These are phyloP conservation scores for Ooceraea biroi DNA, from an alignment of 1,140 invertebrate genomes.

Conservation along the genomic window DNA sequence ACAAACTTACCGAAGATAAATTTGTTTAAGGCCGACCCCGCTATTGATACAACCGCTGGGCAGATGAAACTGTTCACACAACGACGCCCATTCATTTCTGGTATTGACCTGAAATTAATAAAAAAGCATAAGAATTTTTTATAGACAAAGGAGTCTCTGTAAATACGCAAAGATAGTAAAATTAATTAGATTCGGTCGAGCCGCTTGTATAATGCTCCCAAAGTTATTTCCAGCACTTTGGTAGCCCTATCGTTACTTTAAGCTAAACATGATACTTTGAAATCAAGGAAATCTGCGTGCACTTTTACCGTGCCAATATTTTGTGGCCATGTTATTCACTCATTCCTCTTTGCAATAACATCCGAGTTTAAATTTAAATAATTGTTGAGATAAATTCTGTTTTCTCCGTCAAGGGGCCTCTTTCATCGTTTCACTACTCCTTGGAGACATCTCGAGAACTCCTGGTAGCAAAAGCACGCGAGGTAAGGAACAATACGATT, in stretches of 20 bases:
- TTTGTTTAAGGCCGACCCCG: constrained; percentile 94
- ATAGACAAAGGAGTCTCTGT: background rate
- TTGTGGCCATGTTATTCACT: background rate
- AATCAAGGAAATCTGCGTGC: constrained; percentile 7
- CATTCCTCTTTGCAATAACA: background rate
- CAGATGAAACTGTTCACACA: constrained; percentile 92
- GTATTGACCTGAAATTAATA: constrained; percentile 91
- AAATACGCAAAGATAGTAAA: background rate
- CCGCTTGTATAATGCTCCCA: background rate
- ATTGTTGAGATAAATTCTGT: background rate
- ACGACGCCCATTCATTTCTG: constrained; percentile 93
- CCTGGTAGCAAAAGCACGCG: constrained; percentile 4
- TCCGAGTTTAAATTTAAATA: background rate
- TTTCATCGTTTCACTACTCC: background rate
- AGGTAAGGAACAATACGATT: constrained; percentile 44
- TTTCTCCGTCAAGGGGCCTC: background rate
- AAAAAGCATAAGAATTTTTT: constrained; percentile 55
- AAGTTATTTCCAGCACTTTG: background rate
- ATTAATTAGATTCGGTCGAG: background rate
- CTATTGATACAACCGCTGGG: constrained; percentile 94
- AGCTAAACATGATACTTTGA: background rate
- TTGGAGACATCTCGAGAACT: constrained; percentile 39
- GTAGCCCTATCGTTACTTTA: constrained; percentile 1
- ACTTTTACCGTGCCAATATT: constrained; percentile 21
- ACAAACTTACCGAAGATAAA: constrained; percentile 93